Evolutionary conservation across 1,140 invertebrate genomes (phyloP), one percentile per base, ranked within the genome.

Genomic region (Pentalonia nigronervosa): DNA sequence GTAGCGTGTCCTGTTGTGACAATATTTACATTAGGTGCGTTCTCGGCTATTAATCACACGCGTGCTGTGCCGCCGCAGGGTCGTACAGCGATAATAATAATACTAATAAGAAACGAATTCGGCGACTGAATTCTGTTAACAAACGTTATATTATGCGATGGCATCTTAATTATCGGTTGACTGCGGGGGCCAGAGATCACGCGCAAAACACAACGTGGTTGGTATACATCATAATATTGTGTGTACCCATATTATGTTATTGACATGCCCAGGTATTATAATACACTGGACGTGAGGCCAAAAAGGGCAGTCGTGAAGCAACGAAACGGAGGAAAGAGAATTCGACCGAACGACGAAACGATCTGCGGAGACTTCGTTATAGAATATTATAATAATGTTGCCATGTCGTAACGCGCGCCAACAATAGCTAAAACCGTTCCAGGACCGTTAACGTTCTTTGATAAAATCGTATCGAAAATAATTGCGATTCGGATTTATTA

Each of bases 1-100:
- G 86, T 87, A 87, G 86, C 86, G 34, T 48, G 45, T 87, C 47
- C 86, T 87, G 86, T 87, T 87, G 86, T n/a, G 86, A 87, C 86
- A 87, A 48, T 87, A 87, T 87, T 87, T 87, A 87, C 84, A 47
- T 87, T 87, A 87, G 84, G 45, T n/a, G 30, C 30, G 84, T 47
- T 30, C 84, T 48, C 30, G 45, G n/a, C 30, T 87, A 87, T 87
- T 47, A 87, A 48, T 48, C 86, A 87, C 86, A 87, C 30, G 23
- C 11, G 23, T 45, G 83, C 9, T 36, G 14, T 87, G 47, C 1
- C 47, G 47, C 47, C 47, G 45, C 30, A 21, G 30, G 86, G 14
- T 17, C 34, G 47, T 48, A 34, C 6, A 20, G 36, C 34, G 41
- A 84, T 14, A 84, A 41, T 11, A 84, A 45, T 45, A 84, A 81